Evolutionary conservation across 2,888 invertebrate genomes (phyloP).

Genomic region (Caradrina clavipalpis): DNA sequence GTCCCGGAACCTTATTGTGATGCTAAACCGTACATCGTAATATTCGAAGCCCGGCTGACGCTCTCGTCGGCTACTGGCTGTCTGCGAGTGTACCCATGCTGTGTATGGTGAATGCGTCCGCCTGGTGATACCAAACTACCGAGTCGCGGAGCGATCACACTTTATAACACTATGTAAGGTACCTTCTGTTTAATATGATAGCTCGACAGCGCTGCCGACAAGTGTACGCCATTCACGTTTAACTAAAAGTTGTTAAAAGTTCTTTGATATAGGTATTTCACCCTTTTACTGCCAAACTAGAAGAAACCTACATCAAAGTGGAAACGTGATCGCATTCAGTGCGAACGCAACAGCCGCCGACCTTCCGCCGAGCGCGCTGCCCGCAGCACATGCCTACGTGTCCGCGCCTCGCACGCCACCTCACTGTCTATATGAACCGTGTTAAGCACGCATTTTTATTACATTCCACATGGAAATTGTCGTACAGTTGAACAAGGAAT

Average conservation of each 20-base stretch:
- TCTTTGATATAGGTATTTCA: constrained; percentile 30
- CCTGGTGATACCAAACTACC: not conserved
- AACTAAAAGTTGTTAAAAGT: too few species aligned
- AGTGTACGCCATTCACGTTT: too few species aligned
- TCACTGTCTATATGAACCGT: not conserved
- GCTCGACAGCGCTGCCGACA: too few species aligned
- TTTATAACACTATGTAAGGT: not conserved
- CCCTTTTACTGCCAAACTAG: constrained; percentile 29
- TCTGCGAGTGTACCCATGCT: not conserved
- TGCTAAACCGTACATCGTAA: constrained; percentile 46
- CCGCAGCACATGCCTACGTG: constrained; percentile 18
- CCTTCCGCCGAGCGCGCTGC: too few species aligned
- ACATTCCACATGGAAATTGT: constrained; percentile 35
- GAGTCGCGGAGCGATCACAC: too few species aligned
- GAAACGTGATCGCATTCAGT: constrained; percentile 34
- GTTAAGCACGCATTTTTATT: constrained; percentile 28
- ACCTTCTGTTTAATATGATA: too few species aligned
- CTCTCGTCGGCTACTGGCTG: not conserved
- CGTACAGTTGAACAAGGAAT: not conserved
- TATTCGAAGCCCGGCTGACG: constrained; percentile 8
- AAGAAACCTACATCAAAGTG: constrained; percentile 44
- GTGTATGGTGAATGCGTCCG: not conserved
- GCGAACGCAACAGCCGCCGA: constrained; percentile 31
- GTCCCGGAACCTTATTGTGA: constrained; percentile 52
- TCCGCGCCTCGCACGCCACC: not conserved